Conservation (phyloP, 2,113 vertebrate species). For the Hippocampus barbouri region DNA sequence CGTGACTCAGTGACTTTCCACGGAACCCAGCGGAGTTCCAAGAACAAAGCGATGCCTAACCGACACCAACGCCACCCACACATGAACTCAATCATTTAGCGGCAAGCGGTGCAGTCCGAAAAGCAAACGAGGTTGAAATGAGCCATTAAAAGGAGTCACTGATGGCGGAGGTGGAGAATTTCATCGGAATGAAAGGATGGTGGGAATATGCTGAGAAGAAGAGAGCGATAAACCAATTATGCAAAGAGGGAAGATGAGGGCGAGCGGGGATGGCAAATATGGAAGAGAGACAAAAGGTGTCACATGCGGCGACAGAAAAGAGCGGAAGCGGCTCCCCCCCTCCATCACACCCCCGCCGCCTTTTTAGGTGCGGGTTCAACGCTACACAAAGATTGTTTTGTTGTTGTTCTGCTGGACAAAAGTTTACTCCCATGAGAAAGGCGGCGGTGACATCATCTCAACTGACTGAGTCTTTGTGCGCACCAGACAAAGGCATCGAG, state of each 20-base stretch:
- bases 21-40: slow-evolving; percentile 21
- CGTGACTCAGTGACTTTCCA: slow-evolving; percentile 28
- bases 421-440: slow-evolving; percentile 77
- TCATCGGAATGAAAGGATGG: slow-evolving; percentile 14
- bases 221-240: neutral
- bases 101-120: slow-evolving; percentile 41
- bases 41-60: slow-evolving; percentile 31
- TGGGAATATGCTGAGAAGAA: slow-evolving; percentile 5
- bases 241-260: slow-evolving; percentile 1
- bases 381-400: slow-evolving; percentile 79
- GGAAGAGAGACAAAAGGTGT: slow-evolving; percentile 7
- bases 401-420: slow-evolving; percentile 76
- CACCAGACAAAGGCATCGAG: slow-evolving; percentile 69
- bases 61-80: slow-evolving; percentile 32
- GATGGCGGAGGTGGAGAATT: slow-evolving; percentile 15
- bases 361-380: slow-evolving; percentile 66
- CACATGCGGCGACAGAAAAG: slow-evolving; percentile 69
- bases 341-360: slow-evolving; percentile 24
- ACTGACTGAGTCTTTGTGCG: slow-evolving; percentile 76
- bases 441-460: slow-evolving; percentile 76
- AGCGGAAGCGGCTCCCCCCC: slow-evolving; percentile 59
- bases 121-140: slow-evolving; percentile 29
- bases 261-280: neutral
- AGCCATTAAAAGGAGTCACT: slow-evolving; percentile 46
- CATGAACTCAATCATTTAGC: slow-evolving; percentile 44